Conservation (phyloP, 1,140 invertebrate species). For the Drosophila pachea region DNA sequence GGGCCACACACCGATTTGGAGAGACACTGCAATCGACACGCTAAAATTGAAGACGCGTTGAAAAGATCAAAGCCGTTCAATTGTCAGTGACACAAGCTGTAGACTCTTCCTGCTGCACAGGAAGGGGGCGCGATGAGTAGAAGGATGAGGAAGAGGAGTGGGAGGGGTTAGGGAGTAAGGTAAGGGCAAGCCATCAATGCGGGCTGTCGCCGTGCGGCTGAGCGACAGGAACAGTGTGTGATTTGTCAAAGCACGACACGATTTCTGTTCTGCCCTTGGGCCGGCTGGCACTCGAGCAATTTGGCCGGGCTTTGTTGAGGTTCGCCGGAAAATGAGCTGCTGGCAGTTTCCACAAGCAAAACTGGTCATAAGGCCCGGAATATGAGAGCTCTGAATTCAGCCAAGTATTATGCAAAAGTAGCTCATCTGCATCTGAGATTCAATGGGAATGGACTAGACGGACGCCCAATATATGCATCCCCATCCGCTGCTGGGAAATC, state of each 20-base stretch:
- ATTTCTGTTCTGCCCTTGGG: constrained; percentile 42
- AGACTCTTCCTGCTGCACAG: constrained; percentile 31
- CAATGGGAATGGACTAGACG: too few relatives aligned
- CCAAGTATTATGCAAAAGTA: too few relatives aligned
- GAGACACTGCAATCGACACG: constrained; percentile 62
- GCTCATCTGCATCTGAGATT: too few relatives aligned
- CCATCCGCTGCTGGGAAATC: too few relatives aligned
- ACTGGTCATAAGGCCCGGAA: not conserved
- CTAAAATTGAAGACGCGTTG: constrained; percentile 64
- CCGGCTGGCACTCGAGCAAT: constrained; percentile 26
- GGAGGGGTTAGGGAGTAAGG: not conserved
- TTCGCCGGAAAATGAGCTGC: constrained; percentile 37
- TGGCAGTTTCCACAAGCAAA: constrained; percentile 26
- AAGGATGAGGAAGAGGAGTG: not conserved
- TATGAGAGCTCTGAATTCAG: too few relatives aligned
- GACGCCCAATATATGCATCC: too few relatives aligned
- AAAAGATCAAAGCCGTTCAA: constrained; percentile 75
- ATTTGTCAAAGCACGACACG: constrained; percentile 71
- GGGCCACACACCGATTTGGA: constrained; percentile 12
- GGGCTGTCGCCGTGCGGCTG: constrained; percentile 7
- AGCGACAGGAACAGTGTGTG: constrained; percentile 38
- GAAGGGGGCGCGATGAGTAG: not conserved
- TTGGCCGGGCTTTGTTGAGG: constrained; percentile 9
- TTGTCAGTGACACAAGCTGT: constrained; percentile 60
- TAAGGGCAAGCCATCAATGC: constrained; percentile 11